Conservation (phyloP, 2,888 invertebrate genomes). For the Cephonodes hylas region DNA sequence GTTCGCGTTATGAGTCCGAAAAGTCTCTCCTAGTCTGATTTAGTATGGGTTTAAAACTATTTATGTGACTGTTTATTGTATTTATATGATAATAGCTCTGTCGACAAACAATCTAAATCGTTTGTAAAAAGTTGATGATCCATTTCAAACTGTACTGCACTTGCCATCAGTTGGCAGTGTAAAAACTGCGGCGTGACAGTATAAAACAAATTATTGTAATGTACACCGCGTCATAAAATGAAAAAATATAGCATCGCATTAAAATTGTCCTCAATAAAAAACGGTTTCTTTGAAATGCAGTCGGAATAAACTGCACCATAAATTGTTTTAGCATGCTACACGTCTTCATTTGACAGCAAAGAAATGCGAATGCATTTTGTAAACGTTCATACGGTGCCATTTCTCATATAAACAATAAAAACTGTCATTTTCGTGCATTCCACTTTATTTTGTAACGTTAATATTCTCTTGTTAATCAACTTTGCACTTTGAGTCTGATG, state of each 20-base stretch:
- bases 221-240: too few species aligned
- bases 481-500: background rate
- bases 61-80: too few species aligned
- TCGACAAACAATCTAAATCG: background rate
- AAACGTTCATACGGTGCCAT: background rate
- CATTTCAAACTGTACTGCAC: too few species aligned
- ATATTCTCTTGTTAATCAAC: background rate
- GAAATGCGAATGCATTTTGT: slow-evolving; percentile 4
- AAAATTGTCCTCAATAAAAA: background rate
- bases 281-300: background rate
- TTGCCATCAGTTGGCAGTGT: too few species aligned
- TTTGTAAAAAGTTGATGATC: background rate
- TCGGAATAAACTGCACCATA: background rate
- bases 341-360: background rate
- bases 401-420: slow-evolving; percentile 11
- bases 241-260: background rate
- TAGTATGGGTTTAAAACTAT: too few species aligned
- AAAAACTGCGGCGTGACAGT: too few species aligned
- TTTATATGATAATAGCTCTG: too few species aligned
- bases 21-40: too few species aligned
- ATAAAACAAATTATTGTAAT: too few species aligned
- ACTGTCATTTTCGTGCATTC: slow-evolving; percentile 4
- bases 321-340: background rate
- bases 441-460: slow-evolving; percentile 1
- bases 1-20: too few species aligned